A percentile compares a stretch with the other conserved stretches of the same genome.
phyloP scores from a whole-genome alignment of 2,888 invertebrate genomes.

The Brachypalpus laphriformis region DNA sequence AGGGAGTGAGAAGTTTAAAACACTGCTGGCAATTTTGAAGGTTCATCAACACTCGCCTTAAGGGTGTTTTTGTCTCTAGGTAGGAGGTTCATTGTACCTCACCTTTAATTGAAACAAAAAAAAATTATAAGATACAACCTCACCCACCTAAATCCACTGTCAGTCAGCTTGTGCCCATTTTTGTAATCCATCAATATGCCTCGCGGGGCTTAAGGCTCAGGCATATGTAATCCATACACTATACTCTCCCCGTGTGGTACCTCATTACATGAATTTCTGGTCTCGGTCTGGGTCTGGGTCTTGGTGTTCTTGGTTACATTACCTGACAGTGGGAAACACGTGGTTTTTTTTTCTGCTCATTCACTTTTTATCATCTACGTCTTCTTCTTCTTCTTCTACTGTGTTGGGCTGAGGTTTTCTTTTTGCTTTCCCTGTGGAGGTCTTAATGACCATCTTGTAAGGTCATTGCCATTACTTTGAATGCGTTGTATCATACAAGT shows the following conservation, averaged over 20 bases:
- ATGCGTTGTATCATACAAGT: slow-evolving; percentile 21
- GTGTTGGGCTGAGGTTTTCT: neutral
- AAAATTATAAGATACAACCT: neutral
- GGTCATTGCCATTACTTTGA: slow-evolving; percentile 60
- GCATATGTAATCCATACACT: neutral
- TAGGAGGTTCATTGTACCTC: slow-evolving; percentile 30
- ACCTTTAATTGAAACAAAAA: neutral
- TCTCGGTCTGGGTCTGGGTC: neutral
- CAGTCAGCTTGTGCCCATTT: slow-evolving; percentile 18
- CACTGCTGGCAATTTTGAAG: neutral
- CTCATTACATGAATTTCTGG: slow-evolving; percentile 39
- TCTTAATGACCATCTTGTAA: slow-evolving; percentile 56
- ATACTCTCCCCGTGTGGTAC: slow-evolving; percentile 1
- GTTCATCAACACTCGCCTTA: slow-evolving; percentile 13
- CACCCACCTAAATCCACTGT: slow-evolving; percentile 14
- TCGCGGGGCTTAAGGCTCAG: neutral
- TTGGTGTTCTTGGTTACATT: slow-evolving; percentile 35
- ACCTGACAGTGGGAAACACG: slow-evolving; percentile 30
- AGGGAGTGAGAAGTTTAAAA: neutral
- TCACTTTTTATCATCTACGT: slow-evolving; percentile 8
- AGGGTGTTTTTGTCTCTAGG: neutral
- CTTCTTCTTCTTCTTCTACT: no score
- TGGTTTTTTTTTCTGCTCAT: slow-evolving; percentile 28
- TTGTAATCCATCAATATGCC: slow-evolving; percentile 60
- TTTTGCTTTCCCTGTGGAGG: slow-evolving; percentile 17